phyloP scores from a whole-genome alignment of 2,888 invertebrate species.

The Xestobium rufovillosum region DNA sequence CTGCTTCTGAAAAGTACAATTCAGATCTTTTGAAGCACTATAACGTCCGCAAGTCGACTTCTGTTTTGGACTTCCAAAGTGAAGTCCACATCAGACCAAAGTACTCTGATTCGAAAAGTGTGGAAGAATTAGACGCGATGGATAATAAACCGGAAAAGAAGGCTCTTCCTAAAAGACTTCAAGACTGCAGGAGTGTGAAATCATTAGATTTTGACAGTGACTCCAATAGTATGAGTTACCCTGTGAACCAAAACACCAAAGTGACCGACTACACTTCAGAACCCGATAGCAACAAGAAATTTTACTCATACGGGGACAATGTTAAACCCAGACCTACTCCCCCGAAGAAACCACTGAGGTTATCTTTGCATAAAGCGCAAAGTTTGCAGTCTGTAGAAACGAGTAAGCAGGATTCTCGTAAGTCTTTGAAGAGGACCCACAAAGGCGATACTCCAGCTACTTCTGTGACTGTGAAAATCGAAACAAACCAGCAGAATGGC shows the following conservation, averaged over 20 bases:
- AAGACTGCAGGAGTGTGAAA: slow-evolving; percentile 57
- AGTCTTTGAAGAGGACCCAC: slow-evolving; percentile 55
- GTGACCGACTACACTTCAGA: slow-evolving; percentile 53
- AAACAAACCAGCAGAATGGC: not conserved
- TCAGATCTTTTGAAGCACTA: slow-evolving; percentile 40
- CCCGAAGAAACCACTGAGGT: slow-evolving; percentile 75
- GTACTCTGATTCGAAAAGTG: slow-evolving; percentile 37
- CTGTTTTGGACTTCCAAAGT: slow-evolving; percentile 50
- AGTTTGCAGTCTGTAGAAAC: slow-evolving; percentile 68
- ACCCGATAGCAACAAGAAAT: slow-evolving; percentile 46
- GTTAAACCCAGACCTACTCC: slow-evolving; percentile 63
- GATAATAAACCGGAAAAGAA: slow-evolving; percentile 36
- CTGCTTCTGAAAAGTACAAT: slow-evolving; percentile 41
- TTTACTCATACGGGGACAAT: slow-evolving; percentile 42
- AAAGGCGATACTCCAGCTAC: slow-evolving; percentile 44
- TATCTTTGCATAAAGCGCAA: slow-evolving; percentile 76
- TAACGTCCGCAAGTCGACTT: slow-evolving; percentile 50
- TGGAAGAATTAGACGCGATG: slow-evolving; percentile 42
- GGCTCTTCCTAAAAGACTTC: slow-evolving; percentile 32
- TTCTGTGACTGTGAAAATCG: slow-evolving; percentile 4
- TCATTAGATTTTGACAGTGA: slow-evolving; percentile 76
- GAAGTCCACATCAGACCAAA: slow-evolving; percentile 37
- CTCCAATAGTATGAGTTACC: slow-evolving; percentile 30
- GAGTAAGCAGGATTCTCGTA: slow-evolving; percentile 34
- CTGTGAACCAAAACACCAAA: slow-evolving; percentile 14